Conservation (phyloP, 2,888 invertebrate genomes). For the Drosophila phalerata region DNA sequence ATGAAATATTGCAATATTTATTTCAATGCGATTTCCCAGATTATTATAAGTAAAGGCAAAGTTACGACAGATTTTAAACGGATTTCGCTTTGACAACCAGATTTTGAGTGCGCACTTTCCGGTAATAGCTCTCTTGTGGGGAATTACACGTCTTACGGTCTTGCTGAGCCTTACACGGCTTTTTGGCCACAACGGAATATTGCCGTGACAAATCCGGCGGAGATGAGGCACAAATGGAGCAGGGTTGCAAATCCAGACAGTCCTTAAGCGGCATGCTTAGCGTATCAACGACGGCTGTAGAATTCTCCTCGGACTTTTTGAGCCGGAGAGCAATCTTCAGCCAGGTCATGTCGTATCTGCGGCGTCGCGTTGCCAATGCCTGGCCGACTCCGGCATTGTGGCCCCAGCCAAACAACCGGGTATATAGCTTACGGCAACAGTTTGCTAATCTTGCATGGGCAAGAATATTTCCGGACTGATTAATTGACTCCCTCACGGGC, state of each 20-base stretch:
- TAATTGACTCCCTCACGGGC: background rate
- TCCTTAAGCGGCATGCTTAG: conserved; percentile 20
- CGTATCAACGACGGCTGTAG: background rate
- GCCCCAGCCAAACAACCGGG: background rate
- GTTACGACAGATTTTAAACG: background rate
- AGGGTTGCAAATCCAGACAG: background rate
- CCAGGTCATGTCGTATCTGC: conserved; percentile 28
- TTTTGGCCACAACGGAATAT: background rate
- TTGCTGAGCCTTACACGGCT: no score
- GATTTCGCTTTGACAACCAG: background rate
- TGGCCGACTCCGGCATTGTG: background rate
- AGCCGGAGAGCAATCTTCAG: conserved; percentile 19
- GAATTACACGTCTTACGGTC: background rate
- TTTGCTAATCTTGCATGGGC: conserved; percentile 12
- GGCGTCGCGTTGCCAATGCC: conserved; percentile 18
- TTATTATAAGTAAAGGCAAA: background rate
- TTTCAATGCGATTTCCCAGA: conserved; percentile 1
- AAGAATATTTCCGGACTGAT: background rate
- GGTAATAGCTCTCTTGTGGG: background rate
- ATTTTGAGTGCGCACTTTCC: conserved; percentile 11
- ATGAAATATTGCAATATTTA: background rate
- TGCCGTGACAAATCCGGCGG: background rate
- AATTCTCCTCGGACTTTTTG: background rate
- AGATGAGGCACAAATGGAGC: background rate
- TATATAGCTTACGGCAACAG: conserved; percentile 37